Evolutionary conservation across 2,113 vertebrate genomes (phyloP), one percentile per base, ranked within the genome.

Genomic region (Macquaria ambigua): DNA sequence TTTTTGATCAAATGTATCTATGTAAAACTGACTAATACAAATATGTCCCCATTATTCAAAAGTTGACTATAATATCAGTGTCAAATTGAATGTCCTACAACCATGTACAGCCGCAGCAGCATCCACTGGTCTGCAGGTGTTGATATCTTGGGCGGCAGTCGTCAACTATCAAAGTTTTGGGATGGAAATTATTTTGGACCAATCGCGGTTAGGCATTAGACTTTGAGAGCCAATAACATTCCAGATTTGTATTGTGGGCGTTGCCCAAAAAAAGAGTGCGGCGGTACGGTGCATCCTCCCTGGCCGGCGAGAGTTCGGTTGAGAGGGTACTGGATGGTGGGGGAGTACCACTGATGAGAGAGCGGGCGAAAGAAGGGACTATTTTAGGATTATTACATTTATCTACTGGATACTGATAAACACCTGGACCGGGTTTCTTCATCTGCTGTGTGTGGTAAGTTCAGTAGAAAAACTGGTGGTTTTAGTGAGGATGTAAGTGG

Each of bases 271-370:
- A 70, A 43, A 75, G 71, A 75, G 71, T 70, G 80, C 46, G 53
- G 79, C 61, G 61, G 70, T 82, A 87, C 85, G 72, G 83, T 69
- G 89, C 90, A 81, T 71, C 82, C 69, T 79, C 78, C 63, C 77
- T 50, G 90, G 52, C 90, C 84, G 85, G 84, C 66, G 66, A 90
- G 91, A 84, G 95, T 96, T 96, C 80, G 95, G 95, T 95, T 95
- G 95, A 94, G 95, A 89, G 87, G 81, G 85, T 89, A 90, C 86
- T 83, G 89, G 88, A 85, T 90, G 89, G 93, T 92, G 94, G 91
- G 76, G 90, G 92, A 93, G 95, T 82, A 94, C 94, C 95, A 95
- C 92, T 94, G 91, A 93, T 94, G 94, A 90, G 92, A 92, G 93
- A 93, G 84, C 72, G 90, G 85, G 75, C 75, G 74, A 82, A 74